Percentiles rank a stretch among this genome's conserved stretches.
Conservation (phyloP, 2,888 invertebrate genomes). For the Platerodrilus igneus region DNA sequence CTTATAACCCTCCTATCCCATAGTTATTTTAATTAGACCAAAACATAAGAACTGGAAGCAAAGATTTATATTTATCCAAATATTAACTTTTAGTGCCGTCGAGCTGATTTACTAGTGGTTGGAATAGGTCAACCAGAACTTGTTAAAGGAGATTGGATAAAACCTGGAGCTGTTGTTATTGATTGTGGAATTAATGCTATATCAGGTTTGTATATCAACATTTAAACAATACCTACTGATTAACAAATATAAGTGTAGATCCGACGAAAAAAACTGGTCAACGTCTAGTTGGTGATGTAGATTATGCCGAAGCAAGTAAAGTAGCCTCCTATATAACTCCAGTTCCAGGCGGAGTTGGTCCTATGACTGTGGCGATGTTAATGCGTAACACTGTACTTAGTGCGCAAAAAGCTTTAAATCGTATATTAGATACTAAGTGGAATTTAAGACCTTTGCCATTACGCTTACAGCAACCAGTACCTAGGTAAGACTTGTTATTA, state of each 20-base stretch:
- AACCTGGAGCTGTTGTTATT: constrained; percentile 95
- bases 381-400: constrained; percentile 92
- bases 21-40: no score
- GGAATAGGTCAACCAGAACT: constrained; percentile 87
- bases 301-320: constrained; percentile 70
- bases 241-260: constrained; percentile 53
- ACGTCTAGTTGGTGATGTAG: constrained; percentile 92
- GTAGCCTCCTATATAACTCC: constrained; percentile 90
- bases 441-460: constrained; percentile 64
- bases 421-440: constrained; percentile 63
- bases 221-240: not conserved
- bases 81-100: constrained; percentile 49
- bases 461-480: constrained; percentile 66
- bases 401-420: constrained; percentile 61
- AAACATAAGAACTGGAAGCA: no score
- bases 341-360: constrained; percentile 96
- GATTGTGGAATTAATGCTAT: constrained; percentile 97
- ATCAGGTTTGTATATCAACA: constrained; percentile 65
- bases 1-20: no score
- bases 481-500: constrained; percentile 64
- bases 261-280: constrained; percentile 71
- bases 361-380: constrained; percentile 98
- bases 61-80: no score
- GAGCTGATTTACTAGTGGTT: constrained; percentile 95
- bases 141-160: constrained; percentile 94